Percentiles rank a stretch among this genome's conserved stretches.
Evolutionary conservation across 2,113 vertebrate genomes (phyloP).

Genomic region (Larimichthys crocea): DNA sequence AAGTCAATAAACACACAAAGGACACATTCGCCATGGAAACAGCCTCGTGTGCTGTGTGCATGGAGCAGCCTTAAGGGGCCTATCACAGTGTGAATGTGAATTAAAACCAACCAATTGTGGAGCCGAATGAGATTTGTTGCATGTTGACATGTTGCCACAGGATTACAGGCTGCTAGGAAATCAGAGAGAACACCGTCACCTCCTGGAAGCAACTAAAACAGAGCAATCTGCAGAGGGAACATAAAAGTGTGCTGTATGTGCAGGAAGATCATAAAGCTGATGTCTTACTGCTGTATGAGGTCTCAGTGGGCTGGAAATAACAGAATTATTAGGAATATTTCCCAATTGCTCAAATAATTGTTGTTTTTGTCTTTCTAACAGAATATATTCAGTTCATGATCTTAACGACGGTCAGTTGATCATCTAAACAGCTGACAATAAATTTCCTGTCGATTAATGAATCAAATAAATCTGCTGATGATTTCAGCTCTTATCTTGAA

Average conservation of each 20-base stretch:
- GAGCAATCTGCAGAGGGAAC: not conserved
- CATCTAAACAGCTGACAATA: too few relatives aligned
- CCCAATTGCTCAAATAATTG: too few relatives aligned
- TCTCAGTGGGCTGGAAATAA: not conserved
- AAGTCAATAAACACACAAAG: slow-evolving; percentile 11
- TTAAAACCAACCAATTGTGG: slow-evolving; percentile 58
- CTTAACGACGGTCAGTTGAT: too few relatives aligned
- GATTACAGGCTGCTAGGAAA: slow-evolving; percentile 10
- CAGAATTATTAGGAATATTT: not conserved
- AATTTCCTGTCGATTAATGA: too few relatives aligned
- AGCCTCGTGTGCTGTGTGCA: slow-evolving; percentile 43
- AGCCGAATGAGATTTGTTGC: slow-evolving; percentile 32
- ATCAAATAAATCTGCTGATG: too few relatives aligned
- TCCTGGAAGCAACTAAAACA: not conserved
- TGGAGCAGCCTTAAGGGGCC: slow-evolving; percentile 45
- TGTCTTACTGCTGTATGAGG: not conserved
- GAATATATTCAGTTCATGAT: too few relatives aligned
- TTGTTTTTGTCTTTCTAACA: too few relatives aligned
- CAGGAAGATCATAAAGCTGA: not conserved
- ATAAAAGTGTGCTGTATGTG: too few relatives aligned
- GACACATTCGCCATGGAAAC: slow-evolving; percentile 66
- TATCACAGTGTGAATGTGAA: slow-evolving; percentile 50
- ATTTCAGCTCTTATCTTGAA: too few relatives aligned
- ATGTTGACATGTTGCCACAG: slow-evolving; percentile 40
- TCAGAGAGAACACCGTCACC: slow-evolving; percentile 7